These are phyloP conservation scores for Limulus polyphemus DNA, from an alignment of 2,888 invertebrate species.

Conservation along the genomic window DNA sequence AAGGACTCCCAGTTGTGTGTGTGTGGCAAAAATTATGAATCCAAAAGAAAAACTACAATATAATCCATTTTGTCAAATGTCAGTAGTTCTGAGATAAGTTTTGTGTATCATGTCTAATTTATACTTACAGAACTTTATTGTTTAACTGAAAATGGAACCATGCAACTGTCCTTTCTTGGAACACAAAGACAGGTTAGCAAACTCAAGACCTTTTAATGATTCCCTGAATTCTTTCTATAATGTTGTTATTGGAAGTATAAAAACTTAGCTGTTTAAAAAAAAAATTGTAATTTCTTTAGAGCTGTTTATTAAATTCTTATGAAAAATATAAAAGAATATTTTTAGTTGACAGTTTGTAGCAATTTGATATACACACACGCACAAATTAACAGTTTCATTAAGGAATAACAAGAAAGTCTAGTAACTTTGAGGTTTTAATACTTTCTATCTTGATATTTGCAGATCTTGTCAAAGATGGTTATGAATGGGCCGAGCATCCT, in stretches of 20 bases:
- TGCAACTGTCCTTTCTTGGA: conserved; percentile 35
- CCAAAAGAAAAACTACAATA: too few relatives aligned
- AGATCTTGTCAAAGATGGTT: conserved; percentile 31
- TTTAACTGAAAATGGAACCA: conserved; percentile 32
- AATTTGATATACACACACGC: too few relatives aligned
- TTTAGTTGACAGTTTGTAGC: too few relatives aligned
- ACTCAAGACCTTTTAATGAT: not conserved
- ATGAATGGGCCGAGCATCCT: conserved; percentile 30
- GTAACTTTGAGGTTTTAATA: too few relatives aligned
- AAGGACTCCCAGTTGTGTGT: too few relatives aligned
- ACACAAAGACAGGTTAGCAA: conserved; percentile 34
- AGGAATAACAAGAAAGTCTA: too few relatives aligned
- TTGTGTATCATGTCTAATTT: conserved; percentile 1
- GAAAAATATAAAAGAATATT: too few relatives aligned
- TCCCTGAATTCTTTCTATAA: not conserved
- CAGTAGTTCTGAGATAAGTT: not conserved
- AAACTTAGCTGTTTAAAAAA: conserved; percentile 4
- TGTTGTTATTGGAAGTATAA: conserved; percentile 3
- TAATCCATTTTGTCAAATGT: too few relatives aligned
- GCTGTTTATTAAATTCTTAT: too few relatives aligned
- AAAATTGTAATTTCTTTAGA: too few relatives aligned
- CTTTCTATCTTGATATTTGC: conserved; percentile 1
- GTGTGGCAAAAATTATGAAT: too few relatives aligned
- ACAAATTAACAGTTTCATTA: too few relatives aligned
- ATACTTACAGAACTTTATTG: conserved; percentile 28